phyloP scores from a whole-genome alignment of 1,140 invertebrate species.

The Leptinotarsa lineolata region DNA sequence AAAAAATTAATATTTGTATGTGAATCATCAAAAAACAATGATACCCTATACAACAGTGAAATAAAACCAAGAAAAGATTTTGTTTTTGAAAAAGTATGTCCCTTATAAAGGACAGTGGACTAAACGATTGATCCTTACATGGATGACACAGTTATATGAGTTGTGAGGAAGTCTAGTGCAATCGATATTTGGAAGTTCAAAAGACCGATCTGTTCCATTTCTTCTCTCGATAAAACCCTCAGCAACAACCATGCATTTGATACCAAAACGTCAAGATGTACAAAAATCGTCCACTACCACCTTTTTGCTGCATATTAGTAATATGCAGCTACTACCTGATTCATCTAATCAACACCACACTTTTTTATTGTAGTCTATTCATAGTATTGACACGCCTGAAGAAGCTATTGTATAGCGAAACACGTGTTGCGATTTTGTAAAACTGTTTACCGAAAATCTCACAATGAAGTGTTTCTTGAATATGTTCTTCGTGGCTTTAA shows the following conservation, averaged over 20 bases:
- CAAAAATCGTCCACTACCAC: background rate
- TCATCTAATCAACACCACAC: background rate
- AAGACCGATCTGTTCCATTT: background rate
- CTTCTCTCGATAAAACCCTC: background rate
- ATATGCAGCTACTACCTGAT: background rate
- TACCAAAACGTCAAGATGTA: too few species aligned
- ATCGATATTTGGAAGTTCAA: background rate
- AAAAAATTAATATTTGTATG: background rate
- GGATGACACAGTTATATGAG: background rate
- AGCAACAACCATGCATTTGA: background rate
- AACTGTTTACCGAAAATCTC: too few species aligned
- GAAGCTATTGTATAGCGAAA: too few species aligned
- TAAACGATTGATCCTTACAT: background rate
- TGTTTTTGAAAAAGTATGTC: background rate
- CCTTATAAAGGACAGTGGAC: background rate
- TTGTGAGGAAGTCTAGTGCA: background rate
- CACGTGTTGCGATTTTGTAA: too few species aligned
- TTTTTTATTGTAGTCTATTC: constrained; percentile 1
- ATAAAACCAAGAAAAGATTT: background rate
- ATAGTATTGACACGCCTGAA: too few species aligned
- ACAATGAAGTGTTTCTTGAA: too few species aligned
- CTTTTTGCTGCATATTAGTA: background rate
- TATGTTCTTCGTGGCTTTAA: too few species aligned
- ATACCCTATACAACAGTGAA: background rate
- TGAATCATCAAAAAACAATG: background rate